phyloP scores from a whole-genome alignment of 2,113 vertebrate genomes.

The Crotalus viridis region DNA sequence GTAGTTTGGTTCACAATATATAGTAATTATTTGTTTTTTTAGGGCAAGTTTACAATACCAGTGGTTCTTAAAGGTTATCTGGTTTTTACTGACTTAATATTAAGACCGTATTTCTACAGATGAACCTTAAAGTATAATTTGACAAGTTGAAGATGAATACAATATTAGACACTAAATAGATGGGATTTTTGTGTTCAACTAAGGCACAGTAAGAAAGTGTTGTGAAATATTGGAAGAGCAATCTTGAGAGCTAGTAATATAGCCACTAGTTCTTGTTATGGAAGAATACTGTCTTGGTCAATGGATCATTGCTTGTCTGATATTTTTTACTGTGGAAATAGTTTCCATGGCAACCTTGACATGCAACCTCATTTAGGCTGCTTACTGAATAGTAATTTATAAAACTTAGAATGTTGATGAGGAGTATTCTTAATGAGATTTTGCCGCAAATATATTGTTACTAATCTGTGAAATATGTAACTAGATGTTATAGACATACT shows the following conservation, averaged over 20 bases:
- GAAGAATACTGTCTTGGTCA: background rate
- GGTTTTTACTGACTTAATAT: background rate
- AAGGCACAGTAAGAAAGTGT: background rate
- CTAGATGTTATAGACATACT: background rate
- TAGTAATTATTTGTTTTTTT: background rate
- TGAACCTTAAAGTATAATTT: background rate
- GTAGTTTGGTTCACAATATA: background rate
- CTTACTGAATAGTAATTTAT: background rate
- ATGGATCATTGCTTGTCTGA: background rate
- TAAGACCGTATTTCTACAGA: background rate
- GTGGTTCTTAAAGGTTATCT: background rate
- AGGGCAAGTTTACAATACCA: background rate
- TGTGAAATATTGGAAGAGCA: background rate
- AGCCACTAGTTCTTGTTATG: background rate
- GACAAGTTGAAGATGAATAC: background rate
- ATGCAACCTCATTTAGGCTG: background rate
- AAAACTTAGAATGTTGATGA: background rate
- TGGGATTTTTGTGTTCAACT: background rate
- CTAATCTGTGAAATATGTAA: background rate
- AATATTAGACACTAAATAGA: background rate
- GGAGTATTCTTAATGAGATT: background rate
- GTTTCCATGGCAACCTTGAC: slow-evolving; percentile 4
- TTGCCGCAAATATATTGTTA: too few species aligned
- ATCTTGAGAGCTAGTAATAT: background rate
- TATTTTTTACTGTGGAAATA: background rate